Evolutionary conservation across 35 echinoderm and acorn worm species (phyloP).

Genomic region (Nesometra sesokonis): DNA sequence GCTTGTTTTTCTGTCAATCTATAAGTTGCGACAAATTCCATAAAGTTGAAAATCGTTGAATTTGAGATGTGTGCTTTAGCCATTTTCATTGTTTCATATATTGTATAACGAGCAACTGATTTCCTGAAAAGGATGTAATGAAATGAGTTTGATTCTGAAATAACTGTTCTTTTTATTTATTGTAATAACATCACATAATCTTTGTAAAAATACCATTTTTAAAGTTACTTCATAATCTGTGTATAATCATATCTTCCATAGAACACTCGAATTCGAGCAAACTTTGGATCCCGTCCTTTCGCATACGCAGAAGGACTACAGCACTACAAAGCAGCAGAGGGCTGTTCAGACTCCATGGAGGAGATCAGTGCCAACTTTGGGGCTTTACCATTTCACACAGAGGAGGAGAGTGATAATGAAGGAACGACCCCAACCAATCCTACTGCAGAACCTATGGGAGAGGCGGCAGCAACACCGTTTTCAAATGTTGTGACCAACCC

Average conservation of each 20-base stretch:
- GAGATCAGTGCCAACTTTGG: slow-evolving; percentile 72
- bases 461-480: neutral
- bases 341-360: slow-evolving; percentile 38
- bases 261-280: slow-evolving; percentile 65
- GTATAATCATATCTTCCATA: neutral
- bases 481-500: neutral
- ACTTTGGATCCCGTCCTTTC: slow-evolving; percentile 62
- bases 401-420: slow-evolving; percentile 42
- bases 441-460: neutral
- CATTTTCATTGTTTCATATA: too few relatives aligned
- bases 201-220: too few relatives aligned
- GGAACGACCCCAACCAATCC: neutral
- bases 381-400: slow-evolving; percentile 44
- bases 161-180: too few relatives aligned
- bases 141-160: too few relatives aligned
- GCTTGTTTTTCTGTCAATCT: too few relatives aligned
- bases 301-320: slow-evolving; percentile 52
- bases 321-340: slow-evolving; percentile 48
- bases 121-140: too few relatives aligned
- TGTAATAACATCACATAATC: too few relatives aligned
- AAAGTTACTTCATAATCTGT: too few relatives aligned
- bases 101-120: too few relatives aligned
- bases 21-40: too few relatives aligned
- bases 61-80: too few relatives aligned
- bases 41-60: too few relatives aligned